Evolutionary conservation across 2,888 invertebrate genomes (phyloP), one percentile per base, ranked within the genome.

Genomic region (Axea sp.): DNA sequence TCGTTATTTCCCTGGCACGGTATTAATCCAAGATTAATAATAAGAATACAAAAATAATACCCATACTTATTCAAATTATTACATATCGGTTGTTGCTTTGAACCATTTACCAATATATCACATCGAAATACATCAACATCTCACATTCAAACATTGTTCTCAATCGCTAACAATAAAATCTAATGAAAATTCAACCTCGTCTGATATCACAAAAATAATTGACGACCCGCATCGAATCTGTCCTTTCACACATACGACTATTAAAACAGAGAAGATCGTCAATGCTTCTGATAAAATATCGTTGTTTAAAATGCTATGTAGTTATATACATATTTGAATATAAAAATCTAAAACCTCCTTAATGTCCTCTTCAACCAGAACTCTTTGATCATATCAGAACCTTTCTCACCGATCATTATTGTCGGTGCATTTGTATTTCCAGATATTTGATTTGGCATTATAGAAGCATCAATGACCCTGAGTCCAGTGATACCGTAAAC

Each of bases 371-470:
- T 31, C 6, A 93, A 87, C 95, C 95, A 96, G 83, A 91, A 93
- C 77, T 94, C 93, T 84, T 95, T 96, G 43, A 96, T 94, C 91
- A 96, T 90, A 82, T 96, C 96, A 5, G 96, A 91, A 0, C 94
- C 96, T 85, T 96, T 96, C 84, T 96, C 96, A 0, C 93, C 96
- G 39, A 96, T 93, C 96, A 96, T 96, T 19, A 96, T 95, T 0
- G 91, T 92, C 0, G 95, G 95, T 0, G 95, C 95, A 81, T 95
- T 96, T 0, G 95, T 96, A 77, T 96, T 96, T 0, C 95, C 95
- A 77, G 94, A 95, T 0, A 95, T 94, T 75, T 95, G 88, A 76
- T 92, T 94, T 0, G 96, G 96, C 95, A 96, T 95, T 12, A 95
- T 93, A 57, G 95, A 95, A 0, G 95, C 95, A 81, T 96, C 95